Evolutionary conservation across 2,797 vertebrate genomes (phyloP).

Genomic region (Nannoperca australis): DNA sequence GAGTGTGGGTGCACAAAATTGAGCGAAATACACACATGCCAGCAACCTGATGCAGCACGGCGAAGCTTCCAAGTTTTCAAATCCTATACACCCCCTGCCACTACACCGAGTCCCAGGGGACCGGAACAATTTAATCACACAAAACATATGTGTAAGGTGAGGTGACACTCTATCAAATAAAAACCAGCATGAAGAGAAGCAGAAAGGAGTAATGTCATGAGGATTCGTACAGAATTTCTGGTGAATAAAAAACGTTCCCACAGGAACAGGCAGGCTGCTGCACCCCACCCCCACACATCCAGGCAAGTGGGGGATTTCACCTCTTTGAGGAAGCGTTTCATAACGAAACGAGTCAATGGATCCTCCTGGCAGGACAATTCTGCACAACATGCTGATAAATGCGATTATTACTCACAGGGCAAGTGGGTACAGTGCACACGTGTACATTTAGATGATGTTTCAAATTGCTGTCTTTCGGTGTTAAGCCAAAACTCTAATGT

Average conservation of each 20-base stretch:
- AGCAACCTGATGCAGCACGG: constrained; percentile 48
- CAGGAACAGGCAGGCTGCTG: constrained; percentile 19
- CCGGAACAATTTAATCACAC: constrained; percentile 52
- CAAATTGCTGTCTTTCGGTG: neutral
- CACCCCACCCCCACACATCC: constrained; percentile 38
- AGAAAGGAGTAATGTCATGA: constrained; percentile 39
- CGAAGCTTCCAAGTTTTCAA: constrained; percentile 44
- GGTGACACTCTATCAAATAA: constrained; percentile 35
- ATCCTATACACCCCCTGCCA: constrained; percentile 35
- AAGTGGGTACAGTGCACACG: neutral
- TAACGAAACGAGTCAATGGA: constrained; percentile 33
- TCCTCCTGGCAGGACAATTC: constrained; percentile 17
- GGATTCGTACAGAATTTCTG: constrained; percentile 28
- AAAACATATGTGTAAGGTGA: constrained; percentile 52
- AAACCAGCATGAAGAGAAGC: constrained; percentile 30
- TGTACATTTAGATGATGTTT: constrained; percentile 21
- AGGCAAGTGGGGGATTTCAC: constrained; percentile 21
- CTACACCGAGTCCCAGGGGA: constrained; percentile 4
- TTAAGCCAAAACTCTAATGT: constrained; percentile 7
- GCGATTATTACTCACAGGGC: constrained; percentile 11
- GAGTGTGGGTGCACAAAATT: constrained; percentile 50
- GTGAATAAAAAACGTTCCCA: constrained; percentile 48
- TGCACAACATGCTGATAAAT: constrained; percentile 19
- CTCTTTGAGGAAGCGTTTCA: constrained; percentile 30
- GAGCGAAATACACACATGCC: constrained; percentile 27